These are phyloP conservation scores for Enteromius unitaeniatus DNA, from an alignment of 2,797 vertebrate genomes.

Conservation along the genomic window DNA sequence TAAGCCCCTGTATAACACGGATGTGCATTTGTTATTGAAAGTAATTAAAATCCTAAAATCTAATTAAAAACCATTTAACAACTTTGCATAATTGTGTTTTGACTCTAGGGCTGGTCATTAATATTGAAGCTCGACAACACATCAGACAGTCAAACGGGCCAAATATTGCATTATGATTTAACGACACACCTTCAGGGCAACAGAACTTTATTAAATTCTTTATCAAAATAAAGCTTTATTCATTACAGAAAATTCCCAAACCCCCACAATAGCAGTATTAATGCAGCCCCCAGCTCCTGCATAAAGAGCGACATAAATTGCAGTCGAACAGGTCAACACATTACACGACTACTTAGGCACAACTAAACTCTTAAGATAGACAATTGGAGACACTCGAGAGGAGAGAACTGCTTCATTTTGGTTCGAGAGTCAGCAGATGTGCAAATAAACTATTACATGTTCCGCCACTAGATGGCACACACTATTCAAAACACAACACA, in stretches of 20 bases:
- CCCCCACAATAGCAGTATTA: slow-evolving; percentile 78
- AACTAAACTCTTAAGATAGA: slow-evolving; percentile 30
- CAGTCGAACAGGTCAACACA: slow-evolving; percentile 29
- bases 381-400: slow-evolving; percentile 20
- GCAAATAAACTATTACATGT: slow-evolving; percentile 35
- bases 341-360: neutral
- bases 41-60: slow-evolving; percentile 82
- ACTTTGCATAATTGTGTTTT: slow-evolving; percentile 80
- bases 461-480: slow-evolving; percentile 64
- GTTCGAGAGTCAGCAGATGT: neutral
- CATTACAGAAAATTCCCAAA: slow-evolving; percentile 80
- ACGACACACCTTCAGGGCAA: slow-evolving; percentile 78
- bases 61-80: slow-evolving; percentile 83
- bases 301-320: slow-evolving; percentile 71
- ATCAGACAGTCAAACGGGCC: slow-evolving; percentile 79
- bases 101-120: slow-evolving; percentile 74
- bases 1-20: slow-evolving; percentile 74
- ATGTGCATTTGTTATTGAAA: slow-evolving; percentile 74
- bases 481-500: slow-evolving; percentile 34
- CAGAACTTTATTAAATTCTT: slow-evolving; percentile 79
- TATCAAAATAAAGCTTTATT: slow-evolving; percentile 73
- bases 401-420: neutral
- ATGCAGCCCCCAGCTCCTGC: slow-evolving; percentile 78
- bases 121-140: slow-evolving; percentile 77
- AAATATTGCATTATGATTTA: slow-evolving; percentile 84